Evolutionary conservation across 2,113 vertebrate species (phyloP), one percentile per base, ranked within the genome.

Genomic region (Aegithalos caudatus): DNA sequence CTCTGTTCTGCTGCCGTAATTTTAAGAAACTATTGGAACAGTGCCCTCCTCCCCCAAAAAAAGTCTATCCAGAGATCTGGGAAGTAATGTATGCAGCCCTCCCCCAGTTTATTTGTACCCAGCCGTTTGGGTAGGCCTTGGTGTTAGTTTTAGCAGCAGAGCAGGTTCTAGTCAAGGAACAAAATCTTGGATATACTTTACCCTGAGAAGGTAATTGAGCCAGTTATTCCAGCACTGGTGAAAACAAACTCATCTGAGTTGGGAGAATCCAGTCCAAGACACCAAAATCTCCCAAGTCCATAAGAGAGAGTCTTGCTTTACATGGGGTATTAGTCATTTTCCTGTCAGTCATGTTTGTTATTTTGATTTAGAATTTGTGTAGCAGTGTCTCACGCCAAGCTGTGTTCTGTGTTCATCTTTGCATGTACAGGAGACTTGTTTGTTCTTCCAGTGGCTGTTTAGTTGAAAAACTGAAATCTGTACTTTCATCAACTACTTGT

Each of bases 1-100:
- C 93, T 96, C 94, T 95, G 91, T 96, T 97, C 94, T 94, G 53
- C 81, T 95, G 84, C 93, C 17, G 58, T 95, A 76, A 90, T 95
- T 97, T 93, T 88, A 96, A 92, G 88, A 94, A 95, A 90, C n/a
- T 74, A 79, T 96, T 92, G 96, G 89, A 97, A 96, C 74, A 21
- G 74, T 86, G 78, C 96, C 88, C 29, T 44, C 40, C 67, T 61
- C 40, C 57, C 62, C 6, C 44, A 21, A 67, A 76, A 89, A 73
- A 74, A 77, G 60, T 92, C 23, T 95, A 72, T 88, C 72, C 88
- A 94, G 76, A 82, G 79, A 90, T 92, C 83, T 96, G 95, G 76
- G 78, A 97, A 77, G 50, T 95, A 83, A 96, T 90, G 33, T 91
- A 94, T 87, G 85, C 69, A 92, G 6, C 70, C 47, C 65, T 96